Conservation (phyloP, 2,113 vertebrate species). For the Willisornis vidua region DNA sequence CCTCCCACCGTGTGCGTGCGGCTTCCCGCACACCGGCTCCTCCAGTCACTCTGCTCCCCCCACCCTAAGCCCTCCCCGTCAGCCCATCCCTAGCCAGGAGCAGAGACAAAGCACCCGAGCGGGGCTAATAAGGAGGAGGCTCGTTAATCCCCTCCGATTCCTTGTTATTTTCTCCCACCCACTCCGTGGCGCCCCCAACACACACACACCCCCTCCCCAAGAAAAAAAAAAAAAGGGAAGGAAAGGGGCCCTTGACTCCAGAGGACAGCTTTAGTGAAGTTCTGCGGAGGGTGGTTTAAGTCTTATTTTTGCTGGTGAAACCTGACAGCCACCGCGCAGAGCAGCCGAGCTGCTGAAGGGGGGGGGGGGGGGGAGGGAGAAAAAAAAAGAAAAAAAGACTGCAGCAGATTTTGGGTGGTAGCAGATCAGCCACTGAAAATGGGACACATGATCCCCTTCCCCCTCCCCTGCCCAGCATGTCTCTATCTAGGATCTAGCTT, state of each 20-base stretch:
- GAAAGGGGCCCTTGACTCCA: neutral
- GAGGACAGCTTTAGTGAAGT: neutral
- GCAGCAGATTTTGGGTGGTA: constrained; percentile 15
- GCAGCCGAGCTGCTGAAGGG: neutral
- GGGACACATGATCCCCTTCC: constrained; percentile 5
- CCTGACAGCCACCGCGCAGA: neutral
- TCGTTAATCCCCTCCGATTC: neutral
- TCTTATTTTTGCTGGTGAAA: neutral
- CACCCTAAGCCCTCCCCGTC: neutral
- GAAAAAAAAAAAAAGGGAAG: neutral
- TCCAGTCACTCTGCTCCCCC: neutral
- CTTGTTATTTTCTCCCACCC: neutral
- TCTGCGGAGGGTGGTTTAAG: neutral
- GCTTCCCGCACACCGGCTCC: neutral
- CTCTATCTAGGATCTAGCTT: neutral
- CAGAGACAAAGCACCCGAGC: constrained; percentile 45
- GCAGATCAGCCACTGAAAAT: constrained; percentile 2
- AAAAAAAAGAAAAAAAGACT: neutral
- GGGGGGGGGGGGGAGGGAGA: neutral
- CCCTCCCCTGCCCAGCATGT: neutral
- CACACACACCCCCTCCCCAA: neutral
- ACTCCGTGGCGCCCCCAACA: neutral
- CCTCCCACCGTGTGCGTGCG: neutral
- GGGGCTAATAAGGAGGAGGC: neutral
- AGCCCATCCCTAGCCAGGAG: neutral